A percentile compares a stretch with the other conserved stretches of the same genome.
Evolutionary conservation across 2,797 vertebrate genomes (phyloP).

Genomic region (Ciconia nigra): DNA sequence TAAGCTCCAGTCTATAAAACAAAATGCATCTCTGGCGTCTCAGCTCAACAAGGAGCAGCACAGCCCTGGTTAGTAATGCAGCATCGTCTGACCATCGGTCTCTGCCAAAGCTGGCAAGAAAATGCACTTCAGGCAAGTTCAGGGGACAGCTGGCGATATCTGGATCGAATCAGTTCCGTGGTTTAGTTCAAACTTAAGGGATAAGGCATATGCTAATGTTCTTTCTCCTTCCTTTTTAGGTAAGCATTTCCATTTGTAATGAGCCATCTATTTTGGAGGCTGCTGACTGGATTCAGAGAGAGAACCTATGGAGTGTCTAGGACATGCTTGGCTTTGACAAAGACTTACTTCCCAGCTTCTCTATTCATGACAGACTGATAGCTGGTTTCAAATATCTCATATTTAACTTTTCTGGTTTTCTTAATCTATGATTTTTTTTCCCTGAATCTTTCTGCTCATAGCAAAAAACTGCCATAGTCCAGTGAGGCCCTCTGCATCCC

Average conservation of each 20-base stretch:
- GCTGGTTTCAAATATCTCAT: neutral
- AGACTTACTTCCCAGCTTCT: neutral
- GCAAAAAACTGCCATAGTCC: neutral
- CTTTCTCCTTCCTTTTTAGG: slow-evolving; percentile 13
- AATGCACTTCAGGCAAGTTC: neutral
- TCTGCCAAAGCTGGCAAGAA: neutral
- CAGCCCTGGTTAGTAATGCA: neutral
- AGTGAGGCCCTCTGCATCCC: neutral
- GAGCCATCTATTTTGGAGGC: neutral
- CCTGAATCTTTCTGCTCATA: neutral
- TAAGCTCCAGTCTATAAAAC: neutral
- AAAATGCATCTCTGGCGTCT: neutral
- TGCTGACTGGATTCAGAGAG: neutral
- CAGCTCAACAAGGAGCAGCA: neutral
- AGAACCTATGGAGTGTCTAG: neutral
- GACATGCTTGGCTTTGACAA: neutral
- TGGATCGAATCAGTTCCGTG: slow-evolving; percentile 12
- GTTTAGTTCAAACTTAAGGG: neutral
- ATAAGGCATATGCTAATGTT: neutral
- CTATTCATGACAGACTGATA: neutral
- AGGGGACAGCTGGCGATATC: neutral
- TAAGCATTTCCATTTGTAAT: neutral
- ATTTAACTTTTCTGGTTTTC: neutral
- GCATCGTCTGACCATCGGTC: neutral
- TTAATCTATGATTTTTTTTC: neutral